A percentile compares a stretch with the other conserved stretches of the same genome.
Conservation (phyloP, 2,113 vertebrate species). For the Grammomys surdaster region DNA sequence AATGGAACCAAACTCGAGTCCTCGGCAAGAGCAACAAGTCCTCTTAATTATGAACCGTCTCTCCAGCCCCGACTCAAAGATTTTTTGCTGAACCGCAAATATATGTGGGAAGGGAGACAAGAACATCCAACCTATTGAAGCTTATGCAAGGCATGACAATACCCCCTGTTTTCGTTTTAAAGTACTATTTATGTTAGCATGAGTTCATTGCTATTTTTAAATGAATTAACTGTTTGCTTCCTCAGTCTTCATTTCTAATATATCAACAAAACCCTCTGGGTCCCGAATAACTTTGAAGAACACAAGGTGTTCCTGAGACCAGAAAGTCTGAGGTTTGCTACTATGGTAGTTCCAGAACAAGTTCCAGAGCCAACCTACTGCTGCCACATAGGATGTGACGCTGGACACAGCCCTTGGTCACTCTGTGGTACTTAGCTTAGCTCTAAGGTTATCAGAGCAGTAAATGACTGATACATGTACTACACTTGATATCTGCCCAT, state of each 20-base stretch:
- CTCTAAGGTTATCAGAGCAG: not conserved
- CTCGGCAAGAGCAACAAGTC: not conserved
- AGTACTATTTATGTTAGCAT: not conserved
- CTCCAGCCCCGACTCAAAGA: not conserved
- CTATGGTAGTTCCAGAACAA: not conserved
- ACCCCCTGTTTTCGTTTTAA: constrained; percentile 43
- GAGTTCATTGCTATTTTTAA: not conserved
- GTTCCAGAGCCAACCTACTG: not conserved
- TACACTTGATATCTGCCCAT: not conserved
- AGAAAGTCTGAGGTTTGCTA: not conserved
- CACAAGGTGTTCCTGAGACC: not conserved
- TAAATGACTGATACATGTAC: not conserved
- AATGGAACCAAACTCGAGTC: not conserved
- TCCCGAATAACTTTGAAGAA: constrained; percentile 20
- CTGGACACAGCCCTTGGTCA: not conserved
- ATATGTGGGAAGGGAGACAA: too few relatives aligned
- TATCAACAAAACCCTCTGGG: constrained; percentile 19
- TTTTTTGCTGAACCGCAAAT: not conserved
- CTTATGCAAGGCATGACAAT: not conserved
- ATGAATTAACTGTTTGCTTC: not conserved
- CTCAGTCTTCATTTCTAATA: constrained; percentile 40
- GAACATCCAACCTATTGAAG: not conserved
- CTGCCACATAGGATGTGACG: not conserved
- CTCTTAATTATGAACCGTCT: not conserved
- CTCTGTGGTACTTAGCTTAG: not conserved